Evolutionary conservation across 2,113 vertebrate species (phyloP).

Genomic region (Calonectris borealis): DNA sequence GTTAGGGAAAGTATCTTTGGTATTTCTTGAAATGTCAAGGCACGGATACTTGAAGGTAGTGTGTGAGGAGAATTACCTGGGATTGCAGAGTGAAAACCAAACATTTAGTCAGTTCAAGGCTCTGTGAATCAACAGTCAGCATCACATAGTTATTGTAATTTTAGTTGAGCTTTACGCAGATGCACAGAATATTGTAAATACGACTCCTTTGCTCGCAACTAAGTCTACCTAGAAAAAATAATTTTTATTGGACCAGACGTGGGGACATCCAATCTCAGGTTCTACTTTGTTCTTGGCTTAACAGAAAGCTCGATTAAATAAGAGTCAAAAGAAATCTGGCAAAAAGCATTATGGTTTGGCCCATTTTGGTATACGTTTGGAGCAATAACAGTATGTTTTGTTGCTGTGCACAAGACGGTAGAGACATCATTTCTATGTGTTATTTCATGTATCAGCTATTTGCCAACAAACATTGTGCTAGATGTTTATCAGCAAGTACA

Average conservation of each 20-base stretch:
- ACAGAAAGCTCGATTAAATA: background rate
- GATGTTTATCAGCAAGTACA: background rate
- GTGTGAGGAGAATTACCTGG: background rate
- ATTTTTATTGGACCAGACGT: background rate
- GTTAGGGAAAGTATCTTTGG: slow-evolving; percentile 40
- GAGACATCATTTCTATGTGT: background rate
- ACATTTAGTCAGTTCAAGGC: background rate
- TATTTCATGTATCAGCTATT: background rate
- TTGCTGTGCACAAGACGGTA: background rate
- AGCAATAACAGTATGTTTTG: background rate
- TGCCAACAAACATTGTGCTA: background rate
- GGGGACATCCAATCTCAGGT: background rate
- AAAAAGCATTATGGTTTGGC: background rate
- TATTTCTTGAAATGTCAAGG: slow-evolving; percentile 48
- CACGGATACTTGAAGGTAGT: background rate
- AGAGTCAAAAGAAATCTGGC: background rate
- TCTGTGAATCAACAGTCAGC: background rate
- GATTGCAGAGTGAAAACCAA: background rate
- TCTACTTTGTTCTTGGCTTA: background rate
- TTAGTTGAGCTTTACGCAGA: background rate
- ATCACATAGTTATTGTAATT: background rate
- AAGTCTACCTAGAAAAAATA: background rate
- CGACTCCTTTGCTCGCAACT: background rate
- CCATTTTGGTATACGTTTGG: background rate
- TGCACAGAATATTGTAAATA: background rate